Percentiles rank a stretch among this genome's conserved stretches.
Evolutionary conservation across 2,888 invertebrate species (phyloP).

Genomic region (Melangyna quadrimaculata): DNA sequence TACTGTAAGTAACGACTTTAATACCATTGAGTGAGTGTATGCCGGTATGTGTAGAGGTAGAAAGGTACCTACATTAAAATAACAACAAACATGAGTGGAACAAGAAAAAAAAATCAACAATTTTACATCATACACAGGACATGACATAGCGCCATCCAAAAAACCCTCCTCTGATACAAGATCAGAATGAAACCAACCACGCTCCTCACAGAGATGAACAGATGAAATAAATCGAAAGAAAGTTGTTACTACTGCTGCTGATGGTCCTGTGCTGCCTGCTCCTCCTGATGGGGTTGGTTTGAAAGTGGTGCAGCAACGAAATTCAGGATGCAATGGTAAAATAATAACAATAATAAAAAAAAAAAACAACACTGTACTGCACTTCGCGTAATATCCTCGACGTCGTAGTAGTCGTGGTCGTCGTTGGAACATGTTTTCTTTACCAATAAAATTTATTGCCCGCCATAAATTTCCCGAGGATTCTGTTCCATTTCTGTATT

Average conservation of each 20-base stretch:
- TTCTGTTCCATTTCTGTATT: constrained; percentile 15
- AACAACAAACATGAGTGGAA: constrained; percentile 18
- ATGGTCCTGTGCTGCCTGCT: neutral
- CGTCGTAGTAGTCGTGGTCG: constrained; percentile 57
- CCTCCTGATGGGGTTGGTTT: neutral
- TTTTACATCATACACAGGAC: constrained; percentile 39
- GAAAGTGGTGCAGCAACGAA: constrained; percentile 3
- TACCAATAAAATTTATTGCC: constrained; percentile 70
- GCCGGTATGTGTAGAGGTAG: neutral
- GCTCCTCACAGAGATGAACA: constrained; percentile 40
- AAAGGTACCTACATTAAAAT: constrained; percentile 31
- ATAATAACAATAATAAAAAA: constrained; percentile 26
- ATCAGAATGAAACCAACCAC: neutral
- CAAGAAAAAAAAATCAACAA: constrained; percentile 20
- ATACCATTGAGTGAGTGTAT: constrained; percentile 22
- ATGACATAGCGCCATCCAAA: constrained; percentile 49
- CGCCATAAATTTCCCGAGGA: constrained; percentile 61
- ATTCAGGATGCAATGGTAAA: constrained; percentile 39
- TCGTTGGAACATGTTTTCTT: constrained; percentile 70
- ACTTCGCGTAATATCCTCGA: constrained; percentile 67
- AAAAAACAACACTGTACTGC: constrained; percentile 38
- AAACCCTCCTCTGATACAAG: constrained; percentile 23
- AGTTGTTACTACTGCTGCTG: constrained; percentile 37
- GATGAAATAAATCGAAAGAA: constrained; percentile 67
- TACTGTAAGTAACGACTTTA: constrained; percentile 45